Conservation (phyloP, 2,797 vertebrate genomes). For the Calcarius lapponicus region DNA sequence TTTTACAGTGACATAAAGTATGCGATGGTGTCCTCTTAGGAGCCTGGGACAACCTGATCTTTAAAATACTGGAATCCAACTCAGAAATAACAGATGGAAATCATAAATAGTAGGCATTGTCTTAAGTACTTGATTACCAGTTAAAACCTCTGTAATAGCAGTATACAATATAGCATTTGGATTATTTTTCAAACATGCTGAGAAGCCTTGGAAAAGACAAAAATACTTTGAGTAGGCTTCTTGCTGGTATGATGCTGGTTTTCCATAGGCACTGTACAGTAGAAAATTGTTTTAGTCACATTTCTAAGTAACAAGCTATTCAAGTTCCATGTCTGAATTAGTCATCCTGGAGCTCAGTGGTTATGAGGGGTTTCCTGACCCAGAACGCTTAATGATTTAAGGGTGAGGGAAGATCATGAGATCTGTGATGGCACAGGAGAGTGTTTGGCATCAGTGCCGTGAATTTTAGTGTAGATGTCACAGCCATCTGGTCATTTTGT, state of each 20-base stretch:
- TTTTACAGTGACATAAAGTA: neutral
- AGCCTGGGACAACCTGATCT: neutral
- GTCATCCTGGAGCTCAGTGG: neutral
- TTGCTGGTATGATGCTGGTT: neutral
- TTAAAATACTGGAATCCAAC: neutral
- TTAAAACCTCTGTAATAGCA: neutral
- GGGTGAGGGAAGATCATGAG: neutral
- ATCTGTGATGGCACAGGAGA: neutral
- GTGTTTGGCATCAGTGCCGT: neutral
- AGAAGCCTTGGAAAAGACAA: neutral
- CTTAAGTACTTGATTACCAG: neutral
- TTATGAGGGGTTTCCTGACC: constrained; percentile 21
- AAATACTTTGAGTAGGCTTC: neutral
- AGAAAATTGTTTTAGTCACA: neutral
- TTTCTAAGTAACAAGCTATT: neutral
- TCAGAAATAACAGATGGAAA: neutral
- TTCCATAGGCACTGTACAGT: neutral
- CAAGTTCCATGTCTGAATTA: neutral
- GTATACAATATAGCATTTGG: neutral
- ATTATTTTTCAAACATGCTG: neutral
- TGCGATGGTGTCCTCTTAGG: neutral
- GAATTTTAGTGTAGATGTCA: neutral
- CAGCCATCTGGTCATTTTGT: neutral
- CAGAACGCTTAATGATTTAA: neutral
- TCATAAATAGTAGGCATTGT: neutral